Percentiles rank a stretch among this genome's conserved stretches.
phyloP scores from a whole-genome alignment of 2,888 invertebrate species.

The Gibbula magus region DNA sequence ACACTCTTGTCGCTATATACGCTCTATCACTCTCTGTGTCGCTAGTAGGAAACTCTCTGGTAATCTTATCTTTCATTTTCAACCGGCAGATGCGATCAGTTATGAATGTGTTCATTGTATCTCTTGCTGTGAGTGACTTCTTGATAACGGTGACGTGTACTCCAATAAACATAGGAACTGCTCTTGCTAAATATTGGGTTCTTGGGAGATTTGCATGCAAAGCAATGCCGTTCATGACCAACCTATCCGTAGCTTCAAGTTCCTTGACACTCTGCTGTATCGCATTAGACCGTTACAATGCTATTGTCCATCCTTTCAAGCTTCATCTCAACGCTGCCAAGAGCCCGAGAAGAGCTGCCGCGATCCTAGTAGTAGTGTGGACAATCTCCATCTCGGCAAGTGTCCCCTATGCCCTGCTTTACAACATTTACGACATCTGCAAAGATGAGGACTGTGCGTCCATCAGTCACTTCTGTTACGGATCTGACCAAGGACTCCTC shows the following conservation, averaged over 20 bases:
- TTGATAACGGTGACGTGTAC: slow-evolving; percentile 51
- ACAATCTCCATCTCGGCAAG: slow-evolving; percentile 44
- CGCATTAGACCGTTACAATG: slow-evolving; percentile 60
- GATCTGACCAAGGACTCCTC: background rate
- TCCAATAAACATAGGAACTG: slow-evolving; percentile 50
- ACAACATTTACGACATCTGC: slow-evolving; percentile 31
- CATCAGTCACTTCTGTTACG: slow-evolving; percentile 1
- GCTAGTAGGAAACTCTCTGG: slow-evolving; percentile 52
- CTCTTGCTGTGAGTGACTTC: slow-evolving; percentile 58
- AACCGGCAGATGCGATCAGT: slow-evolving; percentile 58
- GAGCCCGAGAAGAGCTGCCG: slow-evolving; percentile 42
- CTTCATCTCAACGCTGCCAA: slow-evolving; percentile 45
- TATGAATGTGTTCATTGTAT: slow-evolving; percentile 60
- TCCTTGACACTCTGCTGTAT: slow-evolving; percentile 60
- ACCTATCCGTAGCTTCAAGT: slow-evolving; percentile 53
- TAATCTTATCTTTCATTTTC: slow-evolving; percentile 51
- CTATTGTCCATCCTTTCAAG: slow-evolving; percentile 59
- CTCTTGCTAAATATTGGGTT: slow-evolving; percentile 46
- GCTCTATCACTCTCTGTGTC: slow-evolving; percentile 46
- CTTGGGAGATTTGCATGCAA: slow-evolving; percentile 56
- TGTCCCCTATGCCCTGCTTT: slow-evolving; percentile 53
- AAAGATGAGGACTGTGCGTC: background rate
- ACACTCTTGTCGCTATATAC: slow-evolving; percentile 41
- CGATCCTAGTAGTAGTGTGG: slow-evolving; percentile 52
- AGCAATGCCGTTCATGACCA: slow-evolving; percentile 51